Evolutionary conservation across 2,888 invertebrate genomes (phyloP).

Genomic region (Cantharis flavilabris): DNA sequence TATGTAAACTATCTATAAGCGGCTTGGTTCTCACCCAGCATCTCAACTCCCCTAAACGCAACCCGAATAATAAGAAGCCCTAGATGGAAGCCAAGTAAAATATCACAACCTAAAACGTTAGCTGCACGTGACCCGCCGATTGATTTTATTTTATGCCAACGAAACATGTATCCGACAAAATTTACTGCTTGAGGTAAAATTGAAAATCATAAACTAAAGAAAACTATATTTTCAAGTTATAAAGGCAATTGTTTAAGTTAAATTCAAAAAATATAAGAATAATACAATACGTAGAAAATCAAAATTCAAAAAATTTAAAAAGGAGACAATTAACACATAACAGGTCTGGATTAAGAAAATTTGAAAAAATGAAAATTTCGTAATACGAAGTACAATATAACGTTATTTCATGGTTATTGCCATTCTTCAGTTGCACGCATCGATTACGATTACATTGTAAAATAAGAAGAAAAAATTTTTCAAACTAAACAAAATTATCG

Average conservation of each 20-base stretch:
- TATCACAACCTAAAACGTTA: slow-evolving; percentile 58
- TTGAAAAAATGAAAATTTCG: too few species aligned
- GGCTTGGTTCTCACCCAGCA: slow-evolving; percentile 39
- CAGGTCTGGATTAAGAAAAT: too few species aligned
- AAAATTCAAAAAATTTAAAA: too few species aligned
- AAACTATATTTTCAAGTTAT: background rate
- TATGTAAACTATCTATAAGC: slow-evolving; percentile 44
- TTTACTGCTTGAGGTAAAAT: slow-evolving; percentile 41
- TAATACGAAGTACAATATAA: too few species aligned
- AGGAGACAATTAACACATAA: too few species aligned
- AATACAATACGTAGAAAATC: too few species aligned
- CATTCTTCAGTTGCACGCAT: too few species aligned
- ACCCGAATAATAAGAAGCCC: slow-evolving; percentile 54
- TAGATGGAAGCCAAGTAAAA: slow-evolving; percentile 51
- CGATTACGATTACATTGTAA: too few species aligned
- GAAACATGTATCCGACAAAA: slow-evolving; percentile 47
- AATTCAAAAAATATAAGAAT: too few species aligned
- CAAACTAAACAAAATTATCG: too few species aligned
- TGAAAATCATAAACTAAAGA: slow-evolving; percentile 46
- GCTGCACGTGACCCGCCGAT: slow-evolving; percentile 57
- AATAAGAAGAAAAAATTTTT: too few species aligned
- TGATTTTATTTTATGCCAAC: slow-evolving; percentile 56
- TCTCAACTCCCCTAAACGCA: slow-evolving; percentile 44
- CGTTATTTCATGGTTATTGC: too few species aligned
- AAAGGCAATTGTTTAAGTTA: background rate